Conservation (phyloP, 2,797 vertebrate genomes). For the Gymnoscopelus microlampas region DNA sequence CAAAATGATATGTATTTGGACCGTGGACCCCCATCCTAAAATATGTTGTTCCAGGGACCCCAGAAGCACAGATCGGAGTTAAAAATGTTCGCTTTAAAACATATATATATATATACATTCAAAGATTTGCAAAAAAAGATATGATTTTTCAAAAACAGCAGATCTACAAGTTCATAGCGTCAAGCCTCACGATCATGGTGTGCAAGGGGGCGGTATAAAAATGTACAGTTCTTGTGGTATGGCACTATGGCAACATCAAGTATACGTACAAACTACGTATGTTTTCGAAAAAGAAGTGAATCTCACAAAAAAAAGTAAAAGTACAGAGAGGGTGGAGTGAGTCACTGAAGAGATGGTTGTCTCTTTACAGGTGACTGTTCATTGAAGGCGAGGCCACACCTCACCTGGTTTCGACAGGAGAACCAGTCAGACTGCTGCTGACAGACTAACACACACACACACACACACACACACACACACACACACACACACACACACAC, state of each 20-base stretch:
- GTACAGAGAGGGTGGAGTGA: neutral
- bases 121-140: too few relatives aligned
- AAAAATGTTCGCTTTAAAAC: too few relatives aligned
- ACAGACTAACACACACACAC: neutral
- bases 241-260: neutral
- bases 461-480: too few relatives aligned
- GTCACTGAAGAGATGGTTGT: constrained; percentile 15
- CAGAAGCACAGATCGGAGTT: too few relatives aligned
- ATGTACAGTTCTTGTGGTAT: constrained; percentile 16
- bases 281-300: too few relatives aligned
- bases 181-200: neutral
- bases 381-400: constrained; percentile 17
- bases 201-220: neutral
- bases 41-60: too few relatives aligned
- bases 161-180: too few relatives aligned
- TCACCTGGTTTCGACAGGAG: constrained; percentile 25
- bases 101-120: too few relatives aligned
- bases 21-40: too few relatives aligned
- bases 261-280: neutral
- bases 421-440: constrained; percentile 33
- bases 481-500: too few relatives aligned
- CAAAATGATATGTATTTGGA: too few relatives aligned
- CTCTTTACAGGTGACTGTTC: constrained; percentile 19
- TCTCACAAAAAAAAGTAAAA: neutral
- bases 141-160: too few relatives aligned